phyloP scores from a whole-genome alignment of 2,797 vertebrate genomes.

The Mormyrops boulengeri region DNA sequence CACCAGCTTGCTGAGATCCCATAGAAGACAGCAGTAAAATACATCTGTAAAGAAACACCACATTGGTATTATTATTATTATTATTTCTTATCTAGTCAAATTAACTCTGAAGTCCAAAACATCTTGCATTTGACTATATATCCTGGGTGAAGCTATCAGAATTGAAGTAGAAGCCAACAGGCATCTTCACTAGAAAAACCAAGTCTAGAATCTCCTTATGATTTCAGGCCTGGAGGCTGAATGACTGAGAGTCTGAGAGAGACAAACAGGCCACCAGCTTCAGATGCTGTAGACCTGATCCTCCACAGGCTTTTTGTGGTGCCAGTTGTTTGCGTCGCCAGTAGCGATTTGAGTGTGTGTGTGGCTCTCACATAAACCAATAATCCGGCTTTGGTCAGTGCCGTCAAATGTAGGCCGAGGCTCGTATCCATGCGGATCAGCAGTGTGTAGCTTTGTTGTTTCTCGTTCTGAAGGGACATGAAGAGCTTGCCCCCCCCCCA shows the following conservation, averaged over 20 bases:
- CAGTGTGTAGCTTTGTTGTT: neutral
- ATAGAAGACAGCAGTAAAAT: neutral
- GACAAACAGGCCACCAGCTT: neutral
- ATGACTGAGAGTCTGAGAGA: neutral
- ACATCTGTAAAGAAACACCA: neutral
- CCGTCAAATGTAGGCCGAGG: neutral
- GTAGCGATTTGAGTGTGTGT: neutral
- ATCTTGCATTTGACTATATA: neutral
- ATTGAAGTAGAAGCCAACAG: neutral
- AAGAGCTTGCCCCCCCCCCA: neutral
- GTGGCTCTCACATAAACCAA: neutral
- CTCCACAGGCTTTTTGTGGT: neutral
- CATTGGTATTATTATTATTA: neutral
- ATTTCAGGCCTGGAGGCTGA: neutral
- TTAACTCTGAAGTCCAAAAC: neutral
- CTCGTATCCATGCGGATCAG: neutral
- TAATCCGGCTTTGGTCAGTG: neutral
- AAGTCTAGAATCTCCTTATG: neutral
- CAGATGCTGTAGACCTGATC: neutral
- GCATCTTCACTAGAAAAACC: neutral
- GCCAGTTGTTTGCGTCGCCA: neutral
- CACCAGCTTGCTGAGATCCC: neutral
- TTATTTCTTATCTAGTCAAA: neutral
- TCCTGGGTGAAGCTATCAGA: neutral
- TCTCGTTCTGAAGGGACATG: conserved; percentile 4